Evolutionary conservation across 2,797 vertebrate genomes (phyloP).

Genomic region (Tarsius wallacei): DNA sequence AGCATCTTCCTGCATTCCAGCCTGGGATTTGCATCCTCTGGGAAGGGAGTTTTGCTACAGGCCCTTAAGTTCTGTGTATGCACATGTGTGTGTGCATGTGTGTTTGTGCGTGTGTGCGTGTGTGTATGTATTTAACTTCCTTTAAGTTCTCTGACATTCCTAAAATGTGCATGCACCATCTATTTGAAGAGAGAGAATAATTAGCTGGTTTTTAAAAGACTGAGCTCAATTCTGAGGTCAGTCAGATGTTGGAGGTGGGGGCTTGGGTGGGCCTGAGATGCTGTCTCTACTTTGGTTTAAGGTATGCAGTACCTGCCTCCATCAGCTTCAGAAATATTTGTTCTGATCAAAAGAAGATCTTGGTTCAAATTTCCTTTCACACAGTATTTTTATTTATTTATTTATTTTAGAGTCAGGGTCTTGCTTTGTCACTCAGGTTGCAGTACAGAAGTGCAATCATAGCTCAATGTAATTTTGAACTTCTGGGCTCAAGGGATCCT

Average conservation of each 20-base stretch:
- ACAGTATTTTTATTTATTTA: not conserved
- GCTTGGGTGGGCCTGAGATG: no score
- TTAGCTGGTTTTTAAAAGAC: conserved; percentile 47
- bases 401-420: no score
- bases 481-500: no score
- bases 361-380: not conserved
- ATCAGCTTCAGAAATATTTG: conserved; percentile 7
- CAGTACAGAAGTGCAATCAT: no score
- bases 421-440: no score
- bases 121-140: not conserved
- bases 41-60: not conserved
- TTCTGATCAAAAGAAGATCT: not conserved
- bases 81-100: not conserved
- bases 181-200: not conserved
- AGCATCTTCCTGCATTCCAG: not conserved
- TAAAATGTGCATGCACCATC: not conserved
- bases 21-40: not conserved
- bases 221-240: conserved; percentile 24
- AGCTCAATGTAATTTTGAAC: no score
- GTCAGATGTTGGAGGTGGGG: not conserved
- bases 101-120: not conserved
- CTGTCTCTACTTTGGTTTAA: no score
- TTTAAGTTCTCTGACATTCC: not conserved
- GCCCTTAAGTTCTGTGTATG: not conserved
- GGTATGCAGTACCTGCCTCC: not conserved